Evolutionary conservation across 2,888 invertebrate genomes (phyloP), one percentile per base, ranked within the genome.

Genomic region (Neuroscelio doddi): DNA sequence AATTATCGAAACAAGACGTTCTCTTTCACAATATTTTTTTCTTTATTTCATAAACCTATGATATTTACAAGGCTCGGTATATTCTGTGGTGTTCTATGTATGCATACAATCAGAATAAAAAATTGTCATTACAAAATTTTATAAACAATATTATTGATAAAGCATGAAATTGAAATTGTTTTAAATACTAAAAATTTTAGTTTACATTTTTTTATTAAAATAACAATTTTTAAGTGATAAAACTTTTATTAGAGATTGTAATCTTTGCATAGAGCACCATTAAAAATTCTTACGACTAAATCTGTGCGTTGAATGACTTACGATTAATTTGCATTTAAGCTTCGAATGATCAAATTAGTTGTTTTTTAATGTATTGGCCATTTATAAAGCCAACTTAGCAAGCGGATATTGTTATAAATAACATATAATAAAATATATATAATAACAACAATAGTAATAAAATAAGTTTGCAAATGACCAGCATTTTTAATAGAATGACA

Each of bases 231-330:
- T 3, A 9, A 30, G 8, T 30, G 4, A 26, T 30, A 30, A 3
- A 30, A 9, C 9, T 30, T 30, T 9, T 9, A 2, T 30, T 2
- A 30, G 5, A 21, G 21, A 21, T 21, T 21, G 21, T 5, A 50
- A 44, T 65, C 56, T 59, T 46, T 52, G 51, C 61, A 69, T 68
- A 74, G 74, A 78, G 72, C 75, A 80, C 75, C 78, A 73, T 80
- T 77, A 76, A 77, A 79, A 75, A 76, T 78, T 74, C 68, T 78
- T 79, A 79, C 76, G 49, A 63, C 75, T 80, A 80, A 47, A 58
- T 75, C 73, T 81, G 81, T 79, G 81, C 80, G 78, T 80, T 80
- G 73, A 78, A 80, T 77, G 73, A 72, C 79, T 77, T 78, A 79
- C 70, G 47, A 70, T 75, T 78, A 78, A 63, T 63, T 53, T 51